Evolutionary conservation across 2,113 vertebrate genomes (phyloP).

Genomic region (Conger conger): DNA sequence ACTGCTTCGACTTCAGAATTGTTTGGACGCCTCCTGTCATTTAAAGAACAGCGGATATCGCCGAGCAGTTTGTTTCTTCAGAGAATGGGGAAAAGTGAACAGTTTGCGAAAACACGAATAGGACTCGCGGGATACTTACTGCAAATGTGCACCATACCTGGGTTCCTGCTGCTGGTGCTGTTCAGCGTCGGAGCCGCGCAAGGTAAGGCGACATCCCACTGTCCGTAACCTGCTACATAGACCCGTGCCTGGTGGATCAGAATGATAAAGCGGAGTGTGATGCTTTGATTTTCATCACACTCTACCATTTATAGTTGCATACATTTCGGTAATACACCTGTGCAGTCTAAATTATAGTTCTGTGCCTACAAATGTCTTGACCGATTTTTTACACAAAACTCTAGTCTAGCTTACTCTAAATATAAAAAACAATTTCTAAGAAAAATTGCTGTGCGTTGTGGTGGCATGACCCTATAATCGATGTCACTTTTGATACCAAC

Average conservation of each 20-base stretch:
- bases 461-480: not conserved
- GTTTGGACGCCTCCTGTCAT: not conserved
- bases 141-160: slow-evolving; percentile 78
- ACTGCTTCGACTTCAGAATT: slow-evolving; percentile 9
- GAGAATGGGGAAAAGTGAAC: slow-evolving; percentile 80
- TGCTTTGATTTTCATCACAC: not conserved
- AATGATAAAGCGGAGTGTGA: not conserved
- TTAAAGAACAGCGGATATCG: slow-evolving; percentile 22
- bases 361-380: not conserved
- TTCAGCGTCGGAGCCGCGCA: slow-evolving; percentile 75
- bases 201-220: slow-evolving; percentile 74
- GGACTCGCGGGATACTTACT: slow-evolving; percentile 71
- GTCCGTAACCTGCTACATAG: not conserved
- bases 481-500: not conserved
- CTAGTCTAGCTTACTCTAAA: not conserved
- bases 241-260: not conserved
- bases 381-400: no score
- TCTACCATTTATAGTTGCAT: not conserved
- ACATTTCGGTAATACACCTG: not conserved
- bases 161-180: slow-evolving; percentile 76
- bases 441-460: not conserved
- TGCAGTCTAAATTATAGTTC: not conserved
- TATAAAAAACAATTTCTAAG: not conserved
- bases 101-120: slow-evolving; percentile 77
- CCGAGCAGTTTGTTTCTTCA: slow-evolving; percentile 47